phyloP scores from a whole-genome alignment of 2,888 invertebrate genomes.

The Syrista parreyssii region DNA sequence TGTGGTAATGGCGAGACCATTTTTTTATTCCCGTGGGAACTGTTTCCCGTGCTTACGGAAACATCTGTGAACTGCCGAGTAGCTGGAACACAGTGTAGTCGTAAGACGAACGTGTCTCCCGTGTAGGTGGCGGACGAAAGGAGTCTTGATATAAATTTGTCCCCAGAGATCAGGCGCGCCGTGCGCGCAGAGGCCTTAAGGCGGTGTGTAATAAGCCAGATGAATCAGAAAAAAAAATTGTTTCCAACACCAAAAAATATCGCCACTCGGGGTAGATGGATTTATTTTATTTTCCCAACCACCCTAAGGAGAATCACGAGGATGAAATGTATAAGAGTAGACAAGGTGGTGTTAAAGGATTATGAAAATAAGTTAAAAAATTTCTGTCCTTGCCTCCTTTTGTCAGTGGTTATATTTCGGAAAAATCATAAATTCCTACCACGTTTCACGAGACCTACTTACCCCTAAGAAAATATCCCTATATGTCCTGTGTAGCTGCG shows the following conservation, averaged over 20 bases:
- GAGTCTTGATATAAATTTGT: background rate
- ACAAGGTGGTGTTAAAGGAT: background rate
- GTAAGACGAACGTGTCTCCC: background rate
- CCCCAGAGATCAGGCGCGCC: background rate
- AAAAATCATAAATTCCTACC: no score
- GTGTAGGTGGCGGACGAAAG: background rate
- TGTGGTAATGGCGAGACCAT: background rate
- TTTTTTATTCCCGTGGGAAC: background rate
- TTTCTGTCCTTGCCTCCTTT: background rate
- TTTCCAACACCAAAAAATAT: no score
- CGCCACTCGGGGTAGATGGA: no score
- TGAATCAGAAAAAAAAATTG: background rate
- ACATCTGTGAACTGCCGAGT: background rate
- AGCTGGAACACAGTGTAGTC: background rate
- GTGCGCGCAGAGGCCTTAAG: background rate
- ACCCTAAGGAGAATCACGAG: background rate
- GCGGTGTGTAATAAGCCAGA: background rate
- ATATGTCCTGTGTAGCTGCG: background rate
- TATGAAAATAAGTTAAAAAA: background rate
- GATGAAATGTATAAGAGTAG: background rate
- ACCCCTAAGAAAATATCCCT: background rate
- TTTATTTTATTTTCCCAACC: background rate
- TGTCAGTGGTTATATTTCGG: no score
- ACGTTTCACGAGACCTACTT: no score
- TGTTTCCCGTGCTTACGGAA: background rate